Evolutionary conservation across 2,797 vertebrate genomes (phyloP).

Genomic region (Oophaga sylvatica): DNA sequence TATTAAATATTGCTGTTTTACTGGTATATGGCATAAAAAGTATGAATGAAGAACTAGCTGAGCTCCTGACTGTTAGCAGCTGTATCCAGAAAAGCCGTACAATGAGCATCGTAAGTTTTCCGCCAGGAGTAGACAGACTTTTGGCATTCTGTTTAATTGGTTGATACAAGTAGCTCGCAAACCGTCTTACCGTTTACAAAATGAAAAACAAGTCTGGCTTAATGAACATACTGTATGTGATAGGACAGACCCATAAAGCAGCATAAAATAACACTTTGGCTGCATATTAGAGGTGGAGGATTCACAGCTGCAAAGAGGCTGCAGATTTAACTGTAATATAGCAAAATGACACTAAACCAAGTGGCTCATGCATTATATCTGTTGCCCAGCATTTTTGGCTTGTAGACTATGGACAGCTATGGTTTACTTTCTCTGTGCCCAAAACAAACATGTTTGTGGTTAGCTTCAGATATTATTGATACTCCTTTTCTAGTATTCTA

Average conservation of each 20-base stretch:
- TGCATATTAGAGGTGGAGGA: background rate
- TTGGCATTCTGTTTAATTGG: constrained; percentile 7
- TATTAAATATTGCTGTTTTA: background rate
- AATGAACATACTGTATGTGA: constrained; percentile 10
- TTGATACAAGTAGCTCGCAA: constrained; percentile 11
- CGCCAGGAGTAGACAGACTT: constrained; percentile 30
- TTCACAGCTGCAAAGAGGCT: background rate
- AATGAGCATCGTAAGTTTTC: constrained; percentile 12
- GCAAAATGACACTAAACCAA: background rate
- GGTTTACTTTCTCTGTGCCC: background rate
- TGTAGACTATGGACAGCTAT: background rate
- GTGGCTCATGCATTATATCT: background rate
- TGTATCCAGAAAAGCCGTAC: background rate
- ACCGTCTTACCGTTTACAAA: constrained; percentile 22
- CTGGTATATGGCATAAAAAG: background rate
- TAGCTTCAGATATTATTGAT: background rate
- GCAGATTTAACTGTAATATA: background rate
- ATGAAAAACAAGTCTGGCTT: constrained; percentile 17
- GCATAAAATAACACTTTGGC: constrained; percentile 1
- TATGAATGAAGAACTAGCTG: background rate
- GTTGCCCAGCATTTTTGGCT: background rate
- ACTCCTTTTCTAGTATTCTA: background rate
- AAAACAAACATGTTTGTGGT: background rate
- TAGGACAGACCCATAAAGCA: constrained; percentile 14
- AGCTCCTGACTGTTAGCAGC: constrained; percentile 20